These are phyloP conservation scores for Phaetusa simplex DNA, from an alignment of 2,113 vertebrate species.

Conservation along the genomic window DNA sequence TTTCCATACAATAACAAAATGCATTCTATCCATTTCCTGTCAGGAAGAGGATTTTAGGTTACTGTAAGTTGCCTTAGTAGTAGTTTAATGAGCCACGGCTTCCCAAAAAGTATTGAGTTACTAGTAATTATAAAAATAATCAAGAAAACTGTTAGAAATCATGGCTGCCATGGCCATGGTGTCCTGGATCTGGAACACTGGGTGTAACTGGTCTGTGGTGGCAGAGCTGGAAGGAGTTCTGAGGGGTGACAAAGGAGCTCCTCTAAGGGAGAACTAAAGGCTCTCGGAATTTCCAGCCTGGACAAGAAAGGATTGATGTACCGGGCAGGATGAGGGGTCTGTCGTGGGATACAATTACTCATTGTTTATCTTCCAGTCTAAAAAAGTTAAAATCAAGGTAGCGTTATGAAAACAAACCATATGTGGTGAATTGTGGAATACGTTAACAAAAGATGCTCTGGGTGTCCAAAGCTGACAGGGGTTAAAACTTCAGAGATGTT, in stretches of 20 bases:
- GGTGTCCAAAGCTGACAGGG: background rate
- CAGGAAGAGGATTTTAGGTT: background rate
- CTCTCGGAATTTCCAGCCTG: background rate
- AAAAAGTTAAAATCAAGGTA: background rate
- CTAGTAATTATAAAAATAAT: background rate
- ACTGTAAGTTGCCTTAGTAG: fast-evolving
- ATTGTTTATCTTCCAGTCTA: background rate
- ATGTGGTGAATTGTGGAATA: no score
- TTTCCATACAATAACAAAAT: background rate
- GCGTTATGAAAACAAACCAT: background rate
- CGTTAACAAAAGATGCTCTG: background rate
- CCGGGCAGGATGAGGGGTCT: background rate
- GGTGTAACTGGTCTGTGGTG: background rate
- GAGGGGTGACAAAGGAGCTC: background rate
- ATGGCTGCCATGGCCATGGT: background rate
- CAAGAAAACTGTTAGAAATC: background rate
- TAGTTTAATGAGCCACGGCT: background rate
- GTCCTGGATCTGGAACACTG: background rate
- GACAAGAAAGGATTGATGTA: background rate
- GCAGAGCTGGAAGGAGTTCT: background rate
- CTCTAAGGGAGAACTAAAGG: background rate
- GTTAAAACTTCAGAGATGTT: background rate
- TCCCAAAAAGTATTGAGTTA: background rate
- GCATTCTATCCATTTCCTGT: background rate
- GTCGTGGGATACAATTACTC: background rate